Evolutionary conservation across 92 coral and sea anemone genomes (phyloP).

Genomic region (Bergia sp.): DNA sequence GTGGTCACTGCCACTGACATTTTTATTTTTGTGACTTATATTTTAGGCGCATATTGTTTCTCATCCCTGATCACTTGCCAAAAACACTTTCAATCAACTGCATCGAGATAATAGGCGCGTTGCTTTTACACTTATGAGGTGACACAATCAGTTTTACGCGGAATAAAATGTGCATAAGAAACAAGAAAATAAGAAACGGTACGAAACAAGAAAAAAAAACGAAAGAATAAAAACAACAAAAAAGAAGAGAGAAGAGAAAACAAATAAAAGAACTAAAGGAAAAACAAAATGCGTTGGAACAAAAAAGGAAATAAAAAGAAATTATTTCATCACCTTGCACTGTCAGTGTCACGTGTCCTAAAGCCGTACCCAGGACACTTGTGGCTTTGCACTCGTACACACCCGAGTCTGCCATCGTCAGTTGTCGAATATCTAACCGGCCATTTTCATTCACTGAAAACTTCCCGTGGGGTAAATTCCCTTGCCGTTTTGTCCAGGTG

Average conservation of each 20-base stretch:
- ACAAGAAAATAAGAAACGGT: no score
- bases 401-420: slow-evolving; percentile 36
- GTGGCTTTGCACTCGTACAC: slow-evolving; percentile 36
- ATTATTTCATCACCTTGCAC: slow-evolving; percentile 12
- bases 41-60: no score
- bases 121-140: no score
- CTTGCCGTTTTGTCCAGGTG: slow-evolving; percentile 15
- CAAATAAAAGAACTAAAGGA: not conserved
- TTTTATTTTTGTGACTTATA: no score
- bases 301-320: not conserved
- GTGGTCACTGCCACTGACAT: no score
- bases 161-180: no score
- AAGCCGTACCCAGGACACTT: slow-evolving; percentile 30
- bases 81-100: no score
- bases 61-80: no score
- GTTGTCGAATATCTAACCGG: not conserved
- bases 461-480: not conserved
- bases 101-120: no score
- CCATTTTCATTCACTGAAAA: slow-evolving; percentile 9
- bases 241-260: not conserved
- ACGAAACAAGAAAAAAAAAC: no score
- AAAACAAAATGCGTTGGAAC: not conserved
- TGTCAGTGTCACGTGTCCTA: not conserved
- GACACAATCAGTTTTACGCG: no score
- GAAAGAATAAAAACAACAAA: no score